Percentiles rank a stretch among this genome's conserved stretches.
Evolutionary conservation across 2,797 vertebrate species (phyloP).

Genomic region (Setipinna tenuifilis): DNA sequence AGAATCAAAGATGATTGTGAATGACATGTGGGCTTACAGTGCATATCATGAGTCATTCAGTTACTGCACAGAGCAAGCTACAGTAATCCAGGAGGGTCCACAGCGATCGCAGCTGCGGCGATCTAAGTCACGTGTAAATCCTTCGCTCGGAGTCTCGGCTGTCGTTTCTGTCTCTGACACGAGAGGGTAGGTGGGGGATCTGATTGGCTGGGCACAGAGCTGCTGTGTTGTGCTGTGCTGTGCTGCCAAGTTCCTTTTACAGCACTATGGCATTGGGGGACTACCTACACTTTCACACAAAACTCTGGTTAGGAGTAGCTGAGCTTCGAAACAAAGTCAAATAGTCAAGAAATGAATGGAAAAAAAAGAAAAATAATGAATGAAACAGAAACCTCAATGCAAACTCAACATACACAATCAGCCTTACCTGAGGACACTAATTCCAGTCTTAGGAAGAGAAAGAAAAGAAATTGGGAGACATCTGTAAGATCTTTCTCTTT

Average conservation of each 20-base stretch:
- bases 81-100: slow-evolving; percentile 37
- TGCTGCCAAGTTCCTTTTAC: neutral
- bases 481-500: neutral
- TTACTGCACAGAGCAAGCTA: slow-evolving; percentile 37
- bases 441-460: slow-evolving; percentile 49
- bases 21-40: slow-evolving; percentile 42
- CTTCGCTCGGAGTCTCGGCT: slow-evolving; percentile 30
- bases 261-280: slow-evolving; percentile 9
- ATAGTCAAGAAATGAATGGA: neutral
- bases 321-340: neutral
- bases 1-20: slow-evolving; percentile 61
- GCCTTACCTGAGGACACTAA: slow-evolving; percentile 30
- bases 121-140: slow-evolving; percentile 53
- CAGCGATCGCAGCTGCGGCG: slow-evolving; percentile 41
- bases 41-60: slow-evolving; percentile 35
- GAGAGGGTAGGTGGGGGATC: neutral
- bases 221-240: slow-evolving; percentile 18
- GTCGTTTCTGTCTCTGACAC: neutral
- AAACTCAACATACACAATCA: slow-evolving; percentile 30
- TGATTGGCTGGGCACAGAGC: neutral
- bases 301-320: neutral
- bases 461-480: slow-evolving; percentile 40
- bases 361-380: neutral
- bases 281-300: neutral
- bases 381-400: neutral